Conservation (phyloP, 2,797 vertebrate species). For the Platyrinchus mystaceus region DNA sequence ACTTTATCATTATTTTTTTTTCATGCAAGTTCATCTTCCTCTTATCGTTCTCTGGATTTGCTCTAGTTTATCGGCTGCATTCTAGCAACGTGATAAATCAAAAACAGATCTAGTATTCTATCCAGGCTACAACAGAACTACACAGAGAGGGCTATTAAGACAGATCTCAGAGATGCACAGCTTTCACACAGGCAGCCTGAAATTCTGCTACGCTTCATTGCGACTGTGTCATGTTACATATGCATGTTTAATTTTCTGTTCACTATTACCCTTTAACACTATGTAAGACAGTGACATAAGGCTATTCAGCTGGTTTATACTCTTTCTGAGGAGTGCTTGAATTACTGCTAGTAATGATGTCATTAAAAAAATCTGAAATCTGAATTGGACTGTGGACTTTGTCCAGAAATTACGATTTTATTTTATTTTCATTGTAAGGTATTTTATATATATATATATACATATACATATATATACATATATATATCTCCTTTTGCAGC, state of each 20-base stretch:
- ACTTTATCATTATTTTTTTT: neutral
- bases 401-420: neutral
- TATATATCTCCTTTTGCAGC: neutral
- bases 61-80: neutral
- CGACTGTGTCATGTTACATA: neutral
- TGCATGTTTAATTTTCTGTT: constrained; percentile 38
- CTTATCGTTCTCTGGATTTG: neutral
- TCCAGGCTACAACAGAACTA: neutral
- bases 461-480: too few species aligned
- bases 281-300: neutral
- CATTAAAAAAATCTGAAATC: neutral
- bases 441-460: too few species aligned
- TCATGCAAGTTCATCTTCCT: neutral
- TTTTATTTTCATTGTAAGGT: neutral
- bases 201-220: neutral
- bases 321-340: neutral
- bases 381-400: neutral
- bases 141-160: neutral
- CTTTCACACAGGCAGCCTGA: neutral
- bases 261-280: neutral
- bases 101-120: neutral
- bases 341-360: neutral
- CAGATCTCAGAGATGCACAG: neutral
- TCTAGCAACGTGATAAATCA: neutral
- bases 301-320: neutral